phyloP scores from a whole-genome alignment of 2,888 invertebrate genomes.

The Chalcosyrphus nemorum region DNA sequence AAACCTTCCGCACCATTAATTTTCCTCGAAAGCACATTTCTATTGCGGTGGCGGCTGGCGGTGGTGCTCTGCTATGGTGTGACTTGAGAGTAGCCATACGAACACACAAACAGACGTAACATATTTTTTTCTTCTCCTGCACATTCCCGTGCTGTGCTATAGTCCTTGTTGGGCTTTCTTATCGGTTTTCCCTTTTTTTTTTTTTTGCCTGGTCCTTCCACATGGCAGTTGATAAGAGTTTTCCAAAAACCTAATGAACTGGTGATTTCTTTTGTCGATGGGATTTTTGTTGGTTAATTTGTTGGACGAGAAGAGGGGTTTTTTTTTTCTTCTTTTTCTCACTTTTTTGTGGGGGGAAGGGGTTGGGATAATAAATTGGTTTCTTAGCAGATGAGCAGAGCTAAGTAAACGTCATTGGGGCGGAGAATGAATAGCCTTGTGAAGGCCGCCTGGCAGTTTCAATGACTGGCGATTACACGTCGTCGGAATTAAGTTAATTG shows the following conservation, averaged over 20 bases:
- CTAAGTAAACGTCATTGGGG: background rate
- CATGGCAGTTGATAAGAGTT: constrained; percentile 57
- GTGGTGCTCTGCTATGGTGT: constrained; percentile 8
- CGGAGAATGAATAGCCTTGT: background rate
- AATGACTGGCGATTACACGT: background rate
- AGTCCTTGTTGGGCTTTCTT: constrained; percentile 25
- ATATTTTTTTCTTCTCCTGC: constrained; percentile 52
- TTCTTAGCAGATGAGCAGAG: background rate
- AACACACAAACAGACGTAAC: constrained; percentile 43
- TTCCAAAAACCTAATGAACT: constrained; percentile 68
- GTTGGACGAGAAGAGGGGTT: constrained; percentile 24
- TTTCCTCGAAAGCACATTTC: constrained; percentile 61
- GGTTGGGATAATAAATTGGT: constrained; percentile 20
- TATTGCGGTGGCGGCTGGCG: constrained; percentile 47
- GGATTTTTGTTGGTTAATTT: constrained; percentile 64
- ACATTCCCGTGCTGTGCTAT: constrained; percentile 33
- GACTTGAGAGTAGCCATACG: constrained; percentile 28
- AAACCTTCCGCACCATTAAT: constrained; percentile 70
- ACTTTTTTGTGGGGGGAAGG: background rate
- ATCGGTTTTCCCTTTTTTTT: constrained; percentile 35
- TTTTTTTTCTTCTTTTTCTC: background rate
- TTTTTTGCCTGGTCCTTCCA: constrained; percentile 36
- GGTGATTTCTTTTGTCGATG: constrained; percentile 67
- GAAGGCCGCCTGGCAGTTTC: background rate
- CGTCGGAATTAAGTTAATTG: background rate